Conservation (phyloP, 1,140 invertebrate genomes). For the Tetragonula clypearis region DNA sequence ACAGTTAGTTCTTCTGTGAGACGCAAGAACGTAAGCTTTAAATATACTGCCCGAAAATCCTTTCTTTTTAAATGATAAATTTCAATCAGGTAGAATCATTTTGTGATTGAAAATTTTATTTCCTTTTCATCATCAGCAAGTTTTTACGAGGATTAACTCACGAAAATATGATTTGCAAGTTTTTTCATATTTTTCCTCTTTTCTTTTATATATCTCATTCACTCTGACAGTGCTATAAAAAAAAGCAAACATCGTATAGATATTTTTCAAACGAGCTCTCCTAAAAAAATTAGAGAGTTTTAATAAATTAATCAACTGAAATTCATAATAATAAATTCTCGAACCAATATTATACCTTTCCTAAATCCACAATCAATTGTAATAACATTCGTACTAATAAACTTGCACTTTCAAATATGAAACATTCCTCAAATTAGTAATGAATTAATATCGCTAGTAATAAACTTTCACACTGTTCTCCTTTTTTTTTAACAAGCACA, state of each 20-base stretch:
- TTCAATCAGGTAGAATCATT: background rate
- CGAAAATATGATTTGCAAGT: background rate
- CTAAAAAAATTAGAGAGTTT: background rate
- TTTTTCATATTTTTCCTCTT: background rate
- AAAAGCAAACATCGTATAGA: background rate
- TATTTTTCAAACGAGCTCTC: background rate
- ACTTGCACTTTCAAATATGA: background rate
- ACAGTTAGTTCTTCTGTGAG: background rate
- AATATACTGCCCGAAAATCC: background rate
- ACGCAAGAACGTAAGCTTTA: background rate
- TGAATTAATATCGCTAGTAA: too few species aligned
- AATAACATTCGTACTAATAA: background rate
- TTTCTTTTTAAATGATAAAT: background rate
- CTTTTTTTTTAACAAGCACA: too few species aligned
- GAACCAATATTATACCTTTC: background rate
- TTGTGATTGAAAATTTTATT: background rate
- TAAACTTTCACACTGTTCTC: too few species aligned
- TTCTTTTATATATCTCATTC: background rate
- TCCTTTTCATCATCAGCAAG: background rate
- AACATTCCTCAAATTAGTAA: background rate
- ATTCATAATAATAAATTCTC: too few species aligned
- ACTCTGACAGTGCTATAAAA: background rate
- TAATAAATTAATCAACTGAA: too few species aligned
- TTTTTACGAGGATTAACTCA: background rate
- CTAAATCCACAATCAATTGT: background rate